These are phyloP conservation scores for Bufotes viridis DNA, from an alignment of 2,797 vertebrate genomes.

Conservation along the genomic window DNA sequence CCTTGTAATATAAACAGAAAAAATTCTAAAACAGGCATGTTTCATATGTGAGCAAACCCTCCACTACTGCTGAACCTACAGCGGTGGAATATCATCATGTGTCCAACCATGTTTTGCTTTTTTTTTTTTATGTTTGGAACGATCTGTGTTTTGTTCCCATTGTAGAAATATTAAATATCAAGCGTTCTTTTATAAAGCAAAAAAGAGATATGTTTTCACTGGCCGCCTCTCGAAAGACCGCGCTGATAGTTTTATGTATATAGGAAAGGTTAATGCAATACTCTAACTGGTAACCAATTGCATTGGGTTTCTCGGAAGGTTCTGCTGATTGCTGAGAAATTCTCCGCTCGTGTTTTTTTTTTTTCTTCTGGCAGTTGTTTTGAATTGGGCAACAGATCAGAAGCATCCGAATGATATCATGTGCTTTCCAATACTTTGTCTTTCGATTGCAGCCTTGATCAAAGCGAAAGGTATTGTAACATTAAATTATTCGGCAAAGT, in stretches of 20 bases:
- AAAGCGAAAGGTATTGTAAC: constrained; percentile 50
- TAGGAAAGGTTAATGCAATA: constrained; percentile 34
- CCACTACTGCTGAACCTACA: constrained; percentile 7
- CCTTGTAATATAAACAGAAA: background rate
- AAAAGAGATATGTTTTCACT: constrained; percentile 42
- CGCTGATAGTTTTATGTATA: constrained; percentile 39
- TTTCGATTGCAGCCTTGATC: constrained; percentile 46
- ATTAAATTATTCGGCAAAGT: constrained; percentile 40
- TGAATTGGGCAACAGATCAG: constrained; percentile 40
- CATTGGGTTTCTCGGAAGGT: constrained; percentile 20
- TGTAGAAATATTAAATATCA: constrained; percentile 53
- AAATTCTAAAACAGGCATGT: background rate
- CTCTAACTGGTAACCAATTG: constrained; percentile 15
- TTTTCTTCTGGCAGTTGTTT: constrained; percentile 45
- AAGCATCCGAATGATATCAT: constrained; percentile 35
- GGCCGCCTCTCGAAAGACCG: constrained; percentile 15
- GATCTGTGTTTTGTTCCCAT: background rate
- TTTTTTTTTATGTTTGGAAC: constrained; percentile 9
- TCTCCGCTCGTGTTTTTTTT: constrained; percentile 34
- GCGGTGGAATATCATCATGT: background rate
- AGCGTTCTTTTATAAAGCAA: constrained; percentile 21
- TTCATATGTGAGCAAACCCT: background rate
- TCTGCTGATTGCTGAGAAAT: constrained; percentile 43
- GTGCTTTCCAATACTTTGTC: constrained; percentile 41
- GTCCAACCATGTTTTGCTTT: background rate